phyloP scores from a whole-genome alignment of 2,113 vertebrate species.

The Xerus inauris region DNA sequence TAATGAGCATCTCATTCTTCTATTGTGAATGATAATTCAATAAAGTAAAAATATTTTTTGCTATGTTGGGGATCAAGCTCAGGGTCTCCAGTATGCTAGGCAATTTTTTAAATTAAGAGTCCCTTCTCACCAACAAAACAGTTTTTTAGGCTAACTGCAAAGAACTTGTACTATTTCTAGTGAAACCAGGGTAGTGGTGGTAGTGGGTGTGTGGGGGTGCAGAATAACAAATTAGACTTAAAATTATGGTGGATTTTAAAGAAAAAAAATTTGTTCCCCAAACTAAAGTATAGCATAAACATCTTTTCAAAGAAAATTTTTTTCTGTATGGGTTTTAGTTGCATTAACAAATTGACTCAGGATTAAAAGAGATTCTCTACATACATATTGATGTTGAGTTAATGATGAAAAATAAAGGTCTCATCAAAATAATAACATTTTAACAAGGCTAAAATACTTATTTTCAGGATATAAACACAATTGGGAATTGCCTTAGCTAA shows the following conservation, averaged over 20 bases:
- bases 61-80: background rate
- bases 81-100: background rate
- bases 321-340: background rate
- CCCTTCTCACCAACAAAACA: background rate
- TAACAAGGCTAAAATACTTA: background rate
- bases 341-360: background rate
- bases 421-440: background rate
- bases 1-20: background rate
- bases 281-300: background rate
- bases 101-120: background rate
- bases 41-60: background rate
- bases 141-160: background rate
- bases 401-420: background rate
- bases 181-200: background rate
- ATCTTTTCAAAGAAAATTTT: background rate
- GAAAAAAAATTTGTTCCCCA: background rate
- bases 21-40: background rate
- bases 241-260: background rate
- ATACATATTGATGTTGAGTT: background rate
- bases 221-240: background rate
- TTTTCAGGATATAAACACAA: conserved; percentile 9
- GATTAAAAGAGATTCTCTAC: conserved; percentile 8
- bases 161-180: background rate
- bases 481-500: background rate
- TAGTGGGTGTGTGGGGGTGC: too few relatives aligned